Percentiles rank a stretch among this genome's conserved stretches.
Conservation (phyloP, 1,140 invertebrate genomes). For the Caenorhabditis brenneri region DNA sequence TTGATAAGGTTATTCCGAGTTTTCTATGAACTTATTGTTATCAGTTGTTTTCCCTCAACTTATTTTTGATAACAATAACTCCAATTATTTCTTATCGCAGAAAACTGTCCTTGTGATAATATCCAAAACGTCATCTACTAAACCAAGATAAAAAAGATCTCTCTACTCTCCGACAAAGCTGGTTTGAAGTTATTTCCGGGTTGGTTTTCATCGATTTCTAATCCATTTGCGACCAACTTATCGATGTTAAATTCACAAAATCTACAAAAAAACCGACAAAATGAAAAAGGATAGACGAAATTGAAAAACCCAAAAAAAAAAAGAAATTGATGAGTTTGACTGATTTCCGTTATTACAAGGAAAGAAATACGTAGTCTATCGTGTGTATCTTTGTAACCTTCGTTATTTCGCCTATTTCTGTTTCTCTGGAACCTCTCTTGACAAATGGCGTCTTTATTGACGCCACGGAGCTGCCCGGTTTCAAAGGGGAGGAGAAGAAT, state of each 20-base stretch:
- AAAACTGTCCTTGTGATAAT: too few relatives aligned
- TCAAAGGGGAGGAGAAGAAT: neutral
- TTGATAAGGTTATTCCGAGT: too few relatives aligned
- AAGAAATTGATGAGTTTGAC: neutral
- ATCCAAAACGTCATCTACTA: too few relatives aligned
- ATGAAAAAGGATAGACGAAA: neutral
- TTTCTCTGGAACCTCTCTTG: neutral
- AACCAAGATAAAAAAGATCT: neutral
- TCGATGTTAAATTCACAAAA: neutral
- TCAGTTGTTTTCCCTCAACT: neutral
- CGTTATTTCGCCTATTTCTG: slow-evolving; percentile 31
- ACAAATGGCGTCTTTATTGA: slow-evolving; percentile 23
- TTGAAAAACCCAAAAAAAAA: neutral
- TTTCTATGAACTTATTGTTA: too few relatives aligned
- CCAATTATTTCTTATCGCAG: neutral
- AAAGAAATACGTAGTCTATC: neutral
- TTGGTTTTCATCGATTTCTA: neutral
- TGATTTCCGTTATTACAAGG: neutral
- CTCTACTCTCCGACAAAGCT: neutral
- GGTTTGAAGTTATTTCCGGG: neutral
- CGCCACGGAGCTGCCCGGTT: neutral
- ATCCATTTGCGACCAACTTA: neutral
- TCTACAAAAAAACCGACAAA: neutral
- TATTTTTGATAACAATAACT: neutral
- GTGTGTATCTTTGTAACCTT: neutral